Base-by-base conservation (phyloP, 1,140 invertebrate species). In the Pachypeltis micranthus region DNA sequence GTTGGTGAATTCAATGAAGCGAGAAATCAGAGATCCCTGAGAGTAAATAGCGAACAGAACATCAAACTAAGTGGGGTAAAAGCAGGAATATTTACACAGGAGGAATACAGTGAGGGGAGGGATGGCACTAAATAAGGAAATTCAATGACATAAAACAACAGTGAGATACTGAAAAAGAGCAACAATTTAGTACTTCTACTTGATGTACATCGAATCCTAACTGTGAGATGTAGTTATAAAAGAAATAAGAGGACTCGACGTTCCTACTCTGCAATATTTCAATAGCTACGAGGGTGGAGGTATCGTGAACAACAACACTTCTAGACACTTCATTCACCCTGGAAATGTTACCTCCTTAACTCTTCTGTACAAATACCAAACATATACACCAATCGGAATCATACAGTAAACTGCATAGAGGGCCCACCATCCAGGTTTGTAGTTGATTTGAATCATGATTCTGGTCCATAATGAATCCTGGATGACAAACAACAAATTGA, bases 1-100 rank as follows among this genome's bases (percentile, higher is more conserved):
- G 68, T 90, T 87, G 63, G 90, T 90, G 68, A 87, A 88, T 72
- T 85, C 84, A 66, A 91, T 78, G 62, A 92, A 75, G 66, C 87
- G 85, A 72, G 86, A 83, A 71, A 94, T 79, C 68, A 91, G 75
- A 71, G 86, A 89, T 71, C 88, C 88, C 90, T 93, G 83, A 68
- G 60, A 65, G 31, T 39, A 39, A 16, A 7, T 39, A 39, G 31
- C 7, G 7, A 16, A 39, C 31, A 39, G 31, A 7, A 39, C 7
- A 39, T 39, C 16, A 39, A 39, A 10, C 7, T 39, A 16, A 39
- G 31, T 16, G 16, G 16, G 31, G 31, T 10, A 7, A 39, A 39
- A 39, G 31, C 7, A n/a, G n/a, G n/a, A 61, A 4, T 44, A 14
- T 21, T 51, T 28, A 28, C 25, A 56, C 14, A 14, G 16, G 1